Conservation (phyloP, 2,113 vertebrate genomes). For the Eptesicus fuscus region DNA sequence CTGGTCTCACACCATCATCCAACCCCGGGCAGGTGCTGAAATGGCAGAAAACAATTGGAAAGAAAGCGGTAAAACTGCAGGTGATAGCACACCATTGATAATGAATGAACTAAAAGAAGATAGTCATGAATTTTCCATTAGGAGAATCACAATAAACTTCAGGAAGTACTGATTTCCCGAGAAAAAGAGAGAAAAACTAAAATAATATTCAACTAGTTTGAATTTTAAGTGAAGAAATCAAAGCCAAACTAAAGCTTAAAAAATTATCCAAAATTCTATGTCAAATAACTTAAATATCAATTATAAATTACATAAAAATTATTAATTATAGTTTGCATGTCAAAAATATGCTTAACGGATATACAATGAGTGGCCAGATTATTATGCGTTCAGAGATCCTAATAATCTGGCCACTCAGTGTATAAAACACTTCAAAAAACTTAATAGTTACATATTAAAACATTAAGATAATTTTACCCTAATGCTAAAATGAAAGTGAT, state of each 20-base stretch:
- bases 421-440: not conserved
- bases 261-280: not conserved
- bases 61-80: not conserved
- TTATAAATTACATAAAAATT: not conserved
- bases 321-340: not conserved
- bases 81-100: not conserved
- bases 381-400: no score
- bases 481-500: not conserved
- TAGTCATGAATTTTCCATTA: not conserved
- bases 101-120: not conserved
- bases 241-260: not conserved
- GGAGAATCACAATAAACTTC: not conserved
- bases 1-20: not conserved
- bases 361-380: not conserved
- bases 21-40: not conserved
- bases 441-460: not conserved
- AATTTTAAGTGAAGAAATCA: not conserved
- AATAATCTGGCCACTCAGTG: no score
- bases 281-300: not conserved
- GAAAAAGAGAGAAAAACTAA: not conserved
- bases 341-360: not conserved
- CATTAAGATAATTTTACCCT: not conserved
- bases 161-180: not conserved
- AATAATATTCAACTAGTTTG: not conserved
- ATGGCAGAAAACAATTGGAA: not conserved